phyloP scores from a whole-genome alignment of 2,888 invertebrate species.

The Alcis repandata region DNA sequence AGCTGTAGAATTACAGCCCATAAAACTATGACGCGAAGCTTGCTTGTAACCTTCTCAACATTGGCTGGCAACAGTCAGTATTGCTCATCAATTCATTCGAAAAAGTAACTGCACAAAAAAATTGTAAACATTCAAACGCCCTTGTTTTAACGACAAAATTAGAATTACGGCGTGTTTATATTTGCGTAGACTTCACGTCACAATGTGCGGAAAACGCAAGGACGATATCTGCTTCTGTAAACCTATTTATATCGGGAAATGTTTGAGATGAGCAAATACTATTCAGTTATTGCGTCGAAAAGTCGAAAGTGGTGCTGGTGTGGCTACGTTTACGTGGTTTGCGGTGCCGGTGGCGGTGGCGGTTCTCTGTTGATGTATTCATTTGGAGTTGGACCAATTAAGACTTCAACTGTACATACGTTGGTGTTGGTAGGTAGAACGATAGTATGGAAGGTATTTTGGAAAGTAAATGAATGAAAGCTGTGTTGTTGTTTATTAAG shows the following conservation, averaged over 20 bases:
- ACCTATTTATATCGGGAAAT: constrained; percentile 20
- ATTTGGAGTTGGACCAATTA: not conserved
- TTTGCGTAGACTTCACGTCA: constrained; percentile 23
- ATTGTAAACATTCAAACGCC: constrained; percentile 15
- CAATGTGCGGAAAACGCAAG: constrained; percentile 16
- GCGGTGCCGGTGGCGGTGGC: constrained; percentile 1
- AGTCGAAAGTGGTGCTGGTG: not conserved
- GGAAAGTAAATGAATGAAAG: not conserved
- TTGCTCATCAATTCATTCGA: not conserved
- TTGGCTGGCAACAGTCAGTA: not conserved
- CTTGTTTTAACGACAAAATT: constrained; percentile 24
- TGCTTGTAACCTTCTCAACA: not conserved
- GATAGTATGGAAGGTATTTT: too few species aligned
- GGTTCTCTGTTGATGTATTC: not conserved
- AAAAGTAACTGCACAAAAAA: constrained; percentile 4
- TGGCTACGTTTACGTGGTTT: not conserved
- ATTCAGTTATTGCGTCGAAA: not conserved
- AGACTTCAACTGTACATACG: not conserved
- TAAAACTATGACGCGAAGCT: too few species aligned
- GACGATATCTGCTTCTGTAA: not conserved
- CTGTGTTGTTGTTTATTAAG: too few species aligned
- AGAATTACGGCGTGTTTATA: constrained; percentile 21
- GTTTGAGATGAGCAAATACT: constrained; percentile 12
- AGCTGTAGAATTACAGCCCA: too few species aligned
- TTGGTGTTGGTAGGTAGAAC: not conserved